Base-by-base conservation (phyloP, 1,140 invertebrate species). In the Subanguina moxae region DNA sequence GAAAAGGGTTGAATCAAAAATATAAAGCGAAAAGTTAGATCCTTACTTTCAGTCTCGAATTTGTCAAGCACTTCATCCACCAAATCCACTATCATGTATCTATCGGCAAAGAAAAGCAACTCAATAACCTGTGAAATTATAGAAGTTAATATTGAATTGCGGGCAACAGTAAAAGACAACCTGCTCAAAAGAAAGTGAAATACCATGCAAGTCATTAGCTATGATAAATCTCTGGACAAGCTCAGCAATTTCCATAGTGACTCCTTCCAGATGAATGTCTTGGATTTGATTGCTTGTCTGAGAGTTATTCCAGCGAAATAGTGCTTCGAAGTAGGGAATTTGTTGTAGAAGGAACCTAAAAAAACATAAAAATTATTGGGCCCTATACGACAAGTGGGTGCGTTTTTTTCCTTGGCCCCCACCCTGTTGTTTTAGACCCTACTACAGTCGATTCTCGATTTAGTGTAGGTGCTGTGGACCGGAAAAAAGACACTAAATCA, bases 261-360 rank as follows among this genome's bases (percentile, higher is more conserved):
- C 48, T 21, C 23, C 48, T 52, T 52, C 48, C 8, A 52, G 15
- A 19, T 52, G 48, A 52, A 19, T 21, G 48, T 25, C n/a, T 52
- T 52, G 3, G 1, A 21, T 15, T 52, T 52, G n/a, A 52, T 19
- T 52, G n/a, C 23, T 25, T 7, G 8, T 25, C 43, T 19, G 3
- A 19, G 48, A 19, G 23, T 52, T 15, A 15, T 25, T 52, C 48
- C 48, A 52, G 17, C 48, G 48, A 19, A 3, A 25, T 15, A 52
- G 23, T 21, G 48, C 48, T 25, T 52, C 48, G 15, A 52, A 52
- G 48, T 52, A 52, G 15, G 48, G 48, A 52, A 52, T 52, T 52
- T 52, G n/a, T 52, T 52, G 48, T 5, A 52, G 48, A 19, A 52
- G 23, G 17, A 15, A 21, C 23, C 48, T 52, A 25, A 52, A 45